Evolutionary conservation across 2,888 invertebrate species (phyloP).

Genomic region (Tetragonisca angustula): DNA sequence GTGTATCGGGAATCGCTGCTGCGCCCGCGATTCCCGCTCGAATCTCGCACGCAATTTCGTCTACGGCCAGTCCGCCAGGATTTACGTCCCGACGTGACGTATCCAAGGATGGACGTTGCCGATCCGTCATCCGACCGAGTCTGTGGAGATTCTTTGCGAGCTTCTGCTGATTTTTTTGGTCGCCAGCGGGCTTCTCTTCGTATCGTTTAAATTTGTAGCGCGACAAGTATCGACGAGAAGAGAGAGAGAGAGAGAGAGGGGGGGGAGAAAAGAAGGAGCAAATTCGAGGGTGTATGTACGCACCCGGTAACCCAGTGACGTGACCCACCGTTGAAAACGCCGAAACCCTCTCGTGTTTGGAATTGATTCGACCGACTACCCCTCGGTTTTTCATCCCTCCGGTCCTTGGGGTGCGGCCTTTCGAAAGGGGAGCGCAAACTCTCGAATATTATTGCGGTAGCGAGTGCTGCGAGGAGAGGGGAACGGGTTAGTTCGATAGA

Average conservation of each 20-base stretch:
- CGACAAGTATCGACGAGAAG: conserved; percentile 32
- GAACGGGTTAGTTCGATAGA: conserved; percentile 51
- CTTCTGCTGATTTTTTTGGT: too few relatives aligned
- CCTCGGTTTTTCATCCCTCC: conserved; percentile 71
- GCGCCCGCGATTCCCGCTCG: conserved; percentile 33
- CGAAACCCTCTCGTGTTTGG: conserved; percentile 69
- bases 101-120: conserved; percentile 54
- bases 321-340: conserved; percentile 68
- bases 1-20: conserved; percentile 52
- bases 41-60: conserved; percentile 32
- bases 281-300: conserved; percentile 47
- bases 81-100: conserved; percentile 64
- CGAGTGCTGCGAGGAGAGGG: conserved; percentile 12
- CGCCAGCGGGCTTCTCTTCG: not conserved
- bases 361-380: conserved; percentile 74
- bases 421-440: conserved; percentile 63
- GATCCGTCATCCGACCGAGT: not conserved
- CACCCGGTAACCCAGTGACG: conserved; percentile 74
- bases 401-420: conserved; percentile 62
- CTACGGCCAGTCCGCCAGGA: conserved; percentile 8
- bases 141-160: too few relatives aligned
- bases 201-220: conserved; percentile 43
- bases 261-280: conserved; percentile 37
- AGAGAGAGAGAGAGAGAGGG: not conserved
- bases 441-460: conserved; percentile 69